Conservation (phyloP, 2,113 vertebrate species). For the Eurypyga helias region DNA sequence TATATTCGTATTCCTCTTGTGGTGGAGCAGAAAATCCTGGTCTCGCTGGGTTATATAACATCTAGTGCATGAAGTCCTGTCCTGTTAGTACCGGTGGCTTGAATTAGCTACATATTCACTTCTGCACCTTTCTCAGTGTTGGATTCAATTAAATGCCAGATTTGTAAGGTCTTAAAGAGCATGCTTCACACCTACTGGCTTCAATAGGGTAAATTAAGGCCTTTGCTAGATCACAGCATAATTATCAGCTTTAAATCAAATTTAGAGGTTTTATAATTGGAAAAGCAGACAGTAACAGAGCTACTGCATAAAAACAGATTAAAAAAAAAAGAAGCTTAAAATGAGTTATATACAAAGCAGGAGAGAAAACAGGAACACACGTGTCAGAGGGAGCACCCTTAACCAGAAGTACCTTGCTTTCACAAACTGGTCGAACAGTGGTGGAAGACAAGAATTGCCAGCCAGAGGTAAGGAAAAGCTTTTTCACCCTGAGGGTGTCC, state of each 20-base stretch:
- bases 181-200: not conserved
- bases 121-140: not conserved
- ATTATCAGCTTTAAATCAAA: slow-evolving; percentile 42
- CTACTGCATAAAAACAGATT: not conserved
- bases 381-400: not conserved
- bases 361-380: not conserved
- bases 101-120: not conserved
- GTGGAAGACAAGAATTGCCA: not conserved
- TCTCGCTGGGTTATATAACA: not conserved
- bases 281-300: not conserved
- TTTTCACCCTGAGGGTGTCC: not conserved
- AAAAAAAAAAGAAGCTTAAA: not conserved
- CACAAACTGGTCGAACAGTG: not conserved
- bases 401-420: not conserved
- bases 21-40: not conserved
- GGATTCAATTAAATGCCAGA: not conserved
- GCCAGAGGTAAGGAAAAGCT: not conserved
- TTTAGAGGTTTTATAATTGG: not conserved
- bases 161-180: not conserved
- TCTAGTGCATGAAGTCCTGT: not conserved
- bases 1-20: not conserved
- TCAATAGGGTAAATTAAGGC: not conserved
- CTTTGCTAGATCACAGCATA: not conserved
- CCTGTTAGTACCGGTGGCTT: not conserved
- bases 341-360: not conserved